Evolutionary conservation across 2,888 invertebrate genomes (phyloP).

Genomic region (Petrolisthes manimaculis): DNA sequence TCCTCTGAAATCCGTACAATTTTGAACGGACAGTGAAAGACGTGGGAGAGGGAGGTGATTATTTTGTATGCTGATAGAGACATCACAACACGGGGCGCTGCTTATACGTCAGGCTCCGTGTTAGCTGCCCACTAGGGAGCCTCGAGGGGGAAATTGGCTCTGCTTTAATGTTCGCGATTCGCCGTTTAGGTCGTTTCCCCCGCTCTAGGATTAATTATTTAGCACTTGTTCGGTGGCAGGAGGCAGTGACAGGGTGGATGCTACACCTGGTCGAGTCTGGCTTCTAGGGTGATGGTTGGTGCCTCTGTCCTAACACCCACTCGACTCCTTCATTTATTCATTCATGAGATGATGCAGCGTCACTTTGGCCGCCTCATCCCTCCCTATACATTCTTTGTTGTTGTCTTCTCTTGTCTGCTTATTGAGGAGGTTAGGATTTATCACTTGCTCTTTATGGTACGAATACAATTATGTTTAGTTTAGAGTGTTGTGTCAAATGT

Average conservation of each 20-base stretch:
- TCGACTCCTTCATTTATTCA: not conserved
- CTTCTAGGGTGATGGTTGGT: not conserved
- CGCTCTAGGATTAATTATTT: not conserved
- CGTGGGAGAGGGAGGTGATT: slow-evolving; percentile 57
- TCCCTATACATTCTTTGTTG: slow-evolving; percentile 20
- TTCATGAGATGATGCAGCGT: slow-evolving; percentile 46
- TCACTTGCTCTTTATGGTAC: slow-evolving; percentile 28
- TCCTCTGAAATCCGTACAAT: slow-evolving; percentile 42
- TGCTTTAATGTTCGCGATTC: slow-evolving; percentile 57
- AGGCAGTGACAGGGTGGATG: not conserved
- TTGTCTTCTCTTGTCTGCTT: slow-evolving; percentile 12
- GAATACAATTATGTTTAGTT: slow-evolving; percentile 42
- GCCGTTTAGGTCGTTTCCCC: not conserved
- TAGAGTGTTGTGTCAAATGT: slow-evolving; percentile 26
- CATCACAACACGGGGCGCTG: slow-evolving; percentile 56
- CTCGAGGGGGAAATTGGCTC: slow-evolving; percentile 38
- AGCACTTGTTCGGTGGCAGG: not conserved
- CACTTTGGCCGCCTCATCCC: slow-evolving; percentile 38
- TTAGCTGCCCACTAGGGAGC: slow-evolving; percentile 54
- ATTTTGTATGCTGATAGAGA: slow-evolving; percentile 63
- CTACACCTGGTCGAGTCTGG: not conserved
- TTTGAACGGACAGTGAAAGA: slow-evolving; percentile 45
- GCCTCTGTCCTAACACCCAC: not conserved
- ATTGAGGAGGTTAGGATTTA: slow-evolving; percentile 45
- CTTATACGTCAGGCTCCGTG: slow-evolving; percentile 52